A percentile compares a stretch with the other conserved stretches of the same genome.
Evolutionary conservation across 2,888 invertebrate genomes (phyloP).

Genomic region (Lacanobia wlatinum): DNA sequence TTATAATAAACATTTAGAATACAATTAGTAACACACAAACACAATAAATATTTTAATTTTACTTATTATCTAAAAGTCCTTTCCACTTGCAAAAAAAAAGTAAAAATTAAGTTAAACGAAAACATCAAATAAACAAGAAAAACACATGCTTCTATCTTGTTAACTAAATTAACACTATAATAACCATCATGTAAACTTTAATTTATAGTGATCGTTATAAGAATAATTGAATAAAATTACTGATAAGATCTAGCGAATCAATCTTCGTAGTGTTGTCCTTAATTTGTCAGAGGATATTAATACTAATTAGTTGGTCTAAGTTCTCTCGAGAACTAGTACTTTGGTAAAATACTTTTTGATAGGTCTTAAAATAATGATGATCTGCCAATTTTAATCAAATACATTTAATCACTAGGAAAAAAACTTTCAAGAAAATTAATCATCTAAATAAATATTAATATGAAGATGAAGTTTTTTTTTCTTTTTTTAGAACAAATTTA

Average conservation of each 20-base stretch:
- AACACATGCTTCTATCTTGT: neutral
- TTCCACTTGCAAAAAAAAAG: no score
- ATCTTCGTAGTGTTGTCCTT: constrained; percentile 49
- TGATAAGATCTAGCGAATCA: constrained; percentile 56
- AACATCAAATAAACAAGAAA: neutral
- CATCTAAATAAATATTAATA: neutral
- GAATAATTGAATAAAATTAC: constrained; percentile 60
- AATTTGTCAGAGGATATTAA: constrained; percentile 47
- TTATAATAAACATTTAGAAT: no score
- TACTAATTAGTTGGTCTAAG: constrained; percentile 29
- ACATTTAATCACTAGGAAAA: neutral
- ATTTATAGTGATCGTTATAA: constrained; percentile 41
- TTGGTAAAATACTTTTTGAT: neutral
- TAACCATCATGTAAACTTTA: constrained; percentile 22
- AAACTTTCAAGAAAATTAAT: neutral
- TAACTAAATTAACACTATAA: constrained; percentile 2
- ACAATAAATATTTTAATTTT: no score
- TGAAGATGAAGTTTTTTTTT: neutral
- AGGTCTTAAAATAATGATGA: neutral
- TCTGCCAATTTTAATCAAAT: no score
- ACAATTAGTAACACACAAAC: no score
- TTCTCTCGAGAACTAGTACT: neutral
- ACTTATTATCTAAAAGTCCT: no score
- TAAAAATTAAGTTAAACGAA: no score
- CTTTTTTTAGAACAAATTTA: no score